Base-by-base conservation (phyloP, 2,113 vertebrate genomes). In the Ellobius talpinus region DNA sequence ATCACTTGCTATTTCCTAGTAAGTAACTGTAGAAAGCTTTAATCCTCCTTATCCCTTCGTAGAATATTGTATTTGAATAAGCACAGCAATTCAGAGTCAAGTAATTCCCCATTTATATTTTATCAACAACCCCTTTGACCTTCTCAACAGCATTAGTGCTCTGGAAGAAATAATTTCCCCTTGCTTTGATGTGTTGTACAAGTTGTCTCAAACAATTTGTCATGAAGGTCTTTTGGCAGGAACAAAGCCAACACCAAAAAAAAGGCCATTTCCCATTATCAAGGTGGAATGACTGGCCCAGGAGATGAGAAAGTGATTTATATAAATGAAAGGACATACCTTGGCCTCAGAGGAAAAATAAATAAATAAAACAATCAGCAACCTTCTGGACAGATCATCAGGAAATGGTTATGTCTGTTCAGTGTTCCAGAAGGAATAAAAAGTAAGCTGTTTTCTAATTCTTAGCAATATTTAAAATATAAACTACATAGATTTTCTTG, bases 31-130 rank as follows among this genome's bases (percentile, higher is more conserved):
- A 70, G 78, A 94, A 73, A 87, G 1, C n/a, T 24, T 94, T 89
- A 42, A 29, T 91, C 11, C 11, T 31, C n/a, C 21, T 55, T 68
- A 72, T 74, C 26, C 58, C 17, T 42, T 70, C 33, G 42, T 11
- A 63, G 76, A 95, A 76, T 87, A 93, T 26, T 72, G 12, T 66
- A 63, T 97, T 93, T 98, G 87, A 97, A 93, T 93, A 92, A 87
- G 12, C 36, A 39, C 7, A 85, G 10, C n/a, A 45, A 94, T 95
- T 95, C 16, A 66, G 13, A 87, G 52, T 47, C 65, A 95, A 96
- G 84, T 16, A 78, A 7, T 42, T 63, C 58, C 33, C 70, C 42
- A 0, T 52, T 94, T 91, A 58, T 87, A 50, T 94, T 95, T 87
- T 87, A 74, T 39, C 39, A 94, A 91, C 16, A 87, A 82, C 6